phyloP scores from a whole-genome alignment of 2,888 invertebrate species.

The Athripsodes cinereus region DNA sequence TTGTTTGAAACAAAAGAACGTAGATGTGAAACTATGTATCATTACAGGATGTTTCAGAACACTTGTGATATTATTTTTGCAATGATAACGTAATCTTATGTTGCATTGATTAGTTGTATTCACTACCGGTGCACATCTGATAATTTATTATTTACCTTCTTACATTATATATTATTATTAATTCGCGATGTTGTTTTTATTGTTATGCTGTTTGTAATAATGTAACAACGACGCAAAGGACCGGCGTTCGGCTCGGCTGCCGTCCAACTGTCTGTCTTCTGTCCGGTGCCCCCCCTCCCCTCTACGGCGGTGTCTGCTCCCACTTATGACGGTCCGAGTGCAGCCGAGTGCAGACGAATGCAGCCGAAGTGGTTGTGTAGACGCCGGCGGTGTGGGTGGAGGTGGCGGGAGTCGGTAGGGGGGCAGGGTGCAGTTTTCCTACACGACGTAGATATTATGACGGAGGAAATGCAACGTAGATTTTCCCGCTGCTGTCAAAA shows the following conservation, averaged over 20 bases:
- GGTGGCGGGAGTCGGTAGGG: not conserved
- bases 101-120: constrained; percentile 11
- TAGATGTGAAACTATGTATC: not conserved
- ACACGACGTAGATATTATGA: constrained; percentile 4
- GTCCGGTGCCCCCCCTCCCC: constrained; percentile 46
- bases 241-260: constrained; percentile 52
- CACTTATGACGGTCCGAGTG: constrained; percentile 5
- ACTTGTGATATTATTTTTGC: not conserved
- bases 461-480: constrained; percentile 31
- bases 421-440: constrained; percentile 22
- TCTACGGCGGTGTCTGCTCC: constrained; percentile 21
- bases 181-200: not conserved
- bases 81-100: not conserved
- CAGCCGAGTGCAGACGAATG: constrained; percentile 8
- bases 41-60: not conserved
- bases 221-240: constrained; percentile 41
- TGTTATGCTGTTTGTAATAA: not conserved
- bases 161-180: constrained; percentile 9
- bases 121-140: constrained; percentile 17
- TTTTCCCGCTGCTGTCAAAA: constrained; percentile 54
- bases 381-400: constrained; percentile 36
- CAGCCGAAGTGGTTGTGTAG: constrained; percentile 35
- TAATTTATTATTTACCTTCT: constrained; percentile 14
- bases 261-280: constrained; percentile 51
- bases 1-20: not conserved